These are phyloP conservation scores for Rhadinocentrus ornatus DNA, from an alignment of 2,797 vertebrate species.

Conservation along the genomic window DNA sequence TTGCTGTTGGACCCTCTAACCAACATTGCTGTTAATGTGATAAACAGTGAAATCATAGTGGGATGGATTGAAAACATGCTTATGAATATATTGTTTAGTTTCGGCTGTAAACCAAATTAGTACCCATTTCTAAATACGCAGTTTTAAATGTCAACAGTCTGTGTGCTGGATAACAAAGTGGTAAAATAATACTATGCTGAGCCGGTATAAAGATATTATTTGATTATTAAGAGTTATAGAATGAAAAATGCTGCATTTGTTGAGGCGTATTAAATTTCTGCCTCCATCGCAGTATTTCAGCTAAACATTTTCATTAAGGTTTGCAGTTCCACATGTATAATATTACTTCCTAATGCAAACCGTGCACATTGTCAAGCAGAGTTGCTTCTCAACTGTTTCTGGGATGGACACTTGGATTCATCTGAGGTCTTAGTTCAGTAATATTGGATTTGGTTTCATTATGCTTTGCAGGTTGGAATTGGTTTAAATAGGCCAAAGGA, in stretches of 20 bases:
- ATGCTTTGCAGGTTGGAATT: conserved; percentile 62
- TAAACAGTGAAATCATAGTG: neutral
- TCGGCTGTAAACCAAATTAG: conserved; percentile 3
- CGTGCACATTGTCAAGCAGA: conserved; percentile 15
- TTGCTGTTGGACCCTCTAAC: neutral
- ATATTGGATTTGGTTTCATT: conserved; percentile 61
- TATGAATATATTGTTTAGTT: neutral
- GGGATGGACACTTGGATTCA: conserved; percentile 36
- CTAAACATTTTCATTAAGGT: conserved; percentile 8
- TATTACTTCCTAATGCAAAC: conserved; percentile 1
- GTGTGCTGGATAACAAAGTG: conserved; percentile 1
- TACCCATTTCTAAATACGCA: neutral
- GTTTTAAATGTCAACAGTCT: neutral
- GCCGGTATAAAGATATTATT: conserved; percentile 17
- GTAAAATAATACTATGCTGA: conserved; percentile 13
- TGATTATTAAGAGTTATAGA: conserved; percentile 19
- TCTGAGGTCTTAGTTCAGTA: conserved; percentile 33
- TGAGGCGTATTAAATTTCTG: conserved; percentile 14
- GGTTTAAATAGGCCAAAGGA: conserved; percentile 74
- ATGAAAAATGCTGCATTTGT: conserved; percentile 6
- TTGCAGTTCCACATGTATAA: conserved; percentile 11
- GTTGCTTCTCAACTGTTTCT: conserved; percentile 27
- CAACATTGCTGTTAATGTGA: neutral
- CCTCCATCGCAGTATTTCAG: conserved; percentile 7
- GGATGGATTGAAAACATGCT: neutral